Conservation (phyloP, 2,113 vertebrate species). For the Saimiri boliviensis region DNA sequence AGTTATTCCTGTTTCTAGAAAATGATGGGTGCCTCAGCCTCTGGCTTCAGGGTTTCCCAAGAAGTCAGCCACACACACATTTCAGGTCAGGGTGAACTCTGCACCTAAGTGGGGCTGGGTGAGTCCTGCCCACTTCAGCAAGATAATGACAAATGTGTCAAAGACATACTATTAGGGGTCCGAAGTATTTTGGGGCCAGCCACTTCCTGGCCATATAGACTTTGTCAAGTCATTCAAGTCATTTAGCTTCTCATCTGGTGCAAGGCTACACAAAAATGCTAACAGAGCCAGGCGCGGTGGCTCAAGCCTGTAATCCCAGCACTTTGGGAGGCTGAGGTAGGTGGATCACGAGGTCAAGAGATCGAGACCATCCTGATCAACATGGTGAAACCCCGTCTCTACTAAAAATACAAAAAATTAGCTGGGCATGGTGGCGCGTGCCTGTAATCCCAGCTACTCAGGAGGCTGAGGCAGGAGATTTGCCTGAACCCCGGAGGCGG, state of each 20-base stretch:
- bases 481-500: too few relatives aligned
- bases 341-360: too few relatives aligned
- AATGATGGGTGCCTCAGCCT: neutral
- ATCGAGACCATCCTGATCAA: too few relatives aligned
- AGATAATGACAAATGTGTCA: neutral
- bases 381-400: too few relatives aligned
- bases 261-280: neutral
- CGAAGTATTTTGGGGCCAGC: neutral
- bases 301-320: too few relatives aligned
- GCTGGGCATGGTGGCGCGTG: too few relatives aligned
- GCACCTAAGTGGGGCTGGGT: neutral
- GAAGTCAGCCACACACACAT: neutral
- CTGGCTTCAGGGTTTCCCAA: neutral
- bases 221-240: neutral
- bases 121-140: neutral
- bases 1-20: slow-evolving; percentile 61
- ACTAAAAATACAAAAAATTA: too few relatives aligned
- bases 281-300: too few relatives aligned
- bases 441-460: too few relatives aligned
- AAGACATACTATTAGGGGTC: neutral
- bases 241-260: neutral
- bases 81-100: neutral
- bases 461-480: too few relatives aligned
- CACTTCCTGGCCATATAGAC: neutral
- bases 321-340: too few relatives aligned